Evolutionary conservation across 2,797 vertebrate species (phyloP).

Genomic region (Xiphophorus birchmanni): DNA sequence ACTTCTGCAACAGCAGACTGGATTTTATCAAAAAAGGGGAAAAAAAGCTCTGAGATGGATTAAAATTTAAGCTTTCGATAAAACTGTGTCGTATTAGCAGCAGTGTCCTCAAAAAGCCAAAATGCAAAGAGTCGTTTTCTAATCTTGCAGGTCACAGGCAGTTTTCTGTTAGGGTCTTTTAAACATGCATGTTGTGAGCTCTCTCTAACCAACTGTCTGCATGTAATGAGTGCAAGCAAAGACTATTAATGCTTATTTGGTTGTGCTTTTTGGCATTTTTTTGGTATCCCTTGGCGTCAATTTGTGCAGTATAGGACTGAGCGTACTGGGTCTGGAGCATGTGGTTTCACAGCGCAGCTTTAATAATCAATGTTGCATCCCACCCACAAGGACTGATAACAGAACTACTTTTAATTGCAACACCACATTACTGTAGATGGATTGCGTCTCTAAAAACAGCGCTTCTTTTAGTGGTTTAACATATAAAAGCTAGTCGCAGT

Average conservation of each 20-base stretch:
- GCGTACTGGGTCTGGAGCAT: not conserved
- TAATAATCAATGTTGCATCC: not conserved
- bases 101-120: not conserved
- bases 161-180: not conserved
- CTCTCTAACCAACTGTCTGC: slow-evolving; percentile 30
- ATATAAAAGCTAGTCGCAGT: slow-evolving; percentile 13
- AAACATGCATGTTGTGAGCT: not conserved
- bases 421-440: not conserved
- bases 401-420: slow-evolving; percentile 5
- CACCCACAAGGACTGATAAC: not conserved
- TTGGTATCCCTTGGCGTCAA: slow-evolving; percentile 14
- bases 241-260: slow-evolving; percentile 14
- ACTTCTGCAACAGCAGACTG: slow-evolving; percentile 38
- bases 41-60: slow-evolving; percentile 45
- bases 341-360: not conserved
- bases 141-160: not conserved
- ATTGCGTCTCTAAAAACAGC: slow-evolving; percentile 8
- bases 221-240: not conserved
- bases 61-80: slow-evolving; percentile 32
- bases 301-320: not conserved
- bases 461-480: not conserved
- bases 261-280: slow-evolving; percentile 23
- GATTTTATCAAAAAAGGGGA: slow-evolving; percentile 29
- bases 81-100: not conserved
- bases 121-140: not conserved